These are phyloP conservation scores for Alviniconcha strummeri DNA, from an alignment of 2,888 invertebrate species.

Conservation along the genomic window DNA sequence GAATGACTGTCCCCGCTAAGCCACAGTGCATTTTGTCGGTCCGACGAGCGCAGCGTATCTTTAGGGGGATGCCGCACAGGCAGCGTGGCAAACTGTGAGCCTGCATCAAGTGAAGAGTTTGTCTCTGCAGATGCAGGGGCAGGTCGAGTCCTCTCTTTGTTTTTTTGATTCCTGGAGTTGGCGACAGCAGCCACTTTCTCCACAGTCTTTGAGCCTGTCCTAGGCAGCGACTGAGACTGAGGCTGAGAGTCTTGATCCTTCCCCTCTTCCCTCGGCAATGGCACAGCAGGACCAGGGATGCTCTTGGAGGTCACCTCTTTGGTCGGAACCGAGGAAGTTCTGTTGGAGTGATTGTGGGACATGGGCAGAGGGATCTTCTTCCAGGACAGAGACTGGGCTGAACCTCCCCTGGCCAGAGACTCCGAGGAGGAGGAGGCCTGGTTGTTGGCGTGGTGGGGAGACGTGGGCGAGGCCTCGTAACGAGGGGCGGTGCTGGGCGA, in stretches of 20 bases:
- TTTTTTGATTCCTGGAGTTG: not conserved
- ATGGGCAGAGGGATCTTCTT: slow-evolving; percentile 43
- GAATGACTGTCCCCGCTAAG: not conserved
- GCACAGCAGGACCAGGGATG: slow-evolving; percentile 34
- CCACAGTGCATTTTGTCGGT: not conserved
- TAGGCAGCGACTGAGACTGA: slow-evolving; percentile 8
- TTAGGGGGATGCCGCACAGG: not conserved
- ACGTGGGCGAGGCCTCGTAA: slow-evolving; percentile 16
- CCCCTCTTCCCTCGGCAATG: not conserved
- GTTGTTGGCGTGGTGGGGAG: slow-evolving; percentile 15
- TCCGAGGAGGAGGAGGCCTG: slow-evolving; percentile 21
- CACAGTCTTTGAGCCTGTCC: not conserved
- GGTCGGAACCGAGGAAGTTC: slow-evolving; percentile 37
- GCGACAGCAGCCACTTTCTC: slow-evolving; percentile 1
- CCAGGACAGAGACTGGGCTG: slow-evolving; percentile 37
- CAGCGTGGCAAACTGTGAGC: too few relatives aligned
- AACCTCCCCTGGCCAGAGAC: slow-evolving; percentile 10
- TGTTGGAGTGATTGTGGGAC: slow-evolving; percentile 42
- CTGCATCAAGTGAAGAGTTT: too few relatives aligned
- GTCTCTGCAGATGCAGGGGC: too few relatives aligned
- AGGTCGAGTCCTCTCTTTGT: not conserved
- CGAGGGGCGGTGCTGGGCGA: slow-evolving; percentile 23
- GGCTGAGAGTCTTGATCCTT: not conserved
- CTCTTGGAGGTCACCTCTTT: slow-evolving; percentile 40
- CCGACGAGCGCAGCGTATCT: not conserved